These are phyloP conservation scores for Arctopsyche grandis DNA, from an alignment of 1,140 invertebrate species.

Conservation along the genomic window DNA sequence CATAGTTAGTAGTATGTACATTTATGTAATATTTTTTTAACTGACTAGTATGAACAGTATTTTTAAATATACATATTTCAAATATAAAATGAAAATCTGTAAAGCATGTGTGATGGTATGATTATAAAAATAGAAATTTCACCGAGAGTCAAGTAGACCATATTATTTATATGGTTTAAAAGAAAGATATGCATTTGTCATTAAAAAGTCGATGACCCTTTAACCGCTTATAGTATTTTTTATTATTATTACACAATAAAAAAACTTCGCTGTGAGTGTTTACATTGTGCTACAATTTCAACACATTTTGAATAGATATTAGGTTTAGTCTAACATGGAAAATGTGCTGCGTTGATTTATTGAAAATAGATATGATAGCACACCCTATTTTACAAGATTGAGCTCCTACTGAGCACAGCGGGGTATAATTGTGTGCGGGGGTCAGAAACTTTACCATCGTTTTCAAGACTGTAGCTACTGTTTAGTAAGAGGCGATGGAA, in stretches of 20 bases:
- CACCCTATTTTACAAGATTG: conserved; percentile 24
- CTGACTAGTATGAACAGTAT: too few relatives aligned
- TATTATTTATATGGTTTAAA: too few relatives aligned
- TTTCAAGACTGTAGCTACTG: conserved; percentile 13
- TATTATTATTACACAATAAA: neutral
- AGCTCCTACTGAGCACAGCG: neutral
- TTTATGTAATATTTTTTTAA: too few relatives aligned
- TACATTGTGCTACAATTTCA: too few relatives aligned
- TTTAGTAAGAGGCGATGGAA: neutral
- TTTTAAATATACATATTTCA: too few relatives aligned
- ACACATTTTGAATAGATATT: too few relatives aligned
- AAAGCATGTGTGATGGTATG: too few relatives aligned
- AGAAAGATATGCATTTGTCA: conserved; percentile 1
- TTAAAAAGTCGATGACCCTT: conserved; percentile 25
- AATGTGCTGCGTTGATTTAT: conserved; percentile 12
- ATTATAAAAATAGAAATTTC: too few relatives aligned
- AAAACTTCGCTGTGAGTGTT: neutral
- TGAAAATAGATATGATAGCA: neutral
- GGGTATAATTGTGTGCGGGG: conserved; percentile 20
- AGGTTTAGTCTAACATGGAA: neutral
- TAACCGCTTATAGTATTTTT: neutral
- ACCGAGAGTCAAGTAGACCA: too few relatives aligned
- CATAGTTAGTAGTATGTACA: too few relatives aligned
- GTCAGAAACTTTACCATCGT: conserved; percentile 19
- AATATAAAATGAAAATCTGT: too few relatives aligned